Conservation (phyloP, 2,797 vertebrate genomes). For the Phrynocephalus forsythii region DNA sequence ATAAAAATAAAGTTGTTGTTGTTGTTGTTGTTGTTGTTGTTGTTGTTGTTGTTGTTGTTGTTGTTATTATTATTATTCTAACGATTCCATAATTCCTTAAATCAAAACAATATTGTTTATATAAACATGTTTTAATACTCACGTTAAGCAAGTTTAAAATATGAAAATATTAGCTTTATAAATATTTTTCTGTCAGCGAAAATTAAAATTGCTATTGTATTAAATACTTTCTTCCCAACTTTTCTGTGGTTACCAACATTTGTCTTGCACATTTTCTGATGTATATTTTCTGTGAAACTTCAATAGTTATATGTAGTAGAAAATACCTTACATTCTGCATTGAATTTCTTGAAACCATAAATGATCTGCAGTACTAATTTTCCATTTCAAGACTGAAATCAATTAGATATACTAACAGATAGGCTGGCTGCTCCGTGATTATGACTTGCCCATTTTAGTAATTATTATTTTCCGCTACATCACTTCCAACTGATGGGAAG, state of each 20-base stretch:
- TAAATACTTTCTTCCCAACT: neutral
- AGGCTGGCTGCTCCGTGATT: neutral
- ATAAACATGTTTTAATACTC: neutral
- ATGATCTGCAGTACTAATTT: neutral
- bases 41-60: too few species aligned
- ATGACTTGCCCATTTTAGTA: neutral
- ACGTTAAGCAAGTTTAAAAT: neutral
- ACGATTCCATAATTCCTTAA: neutral
- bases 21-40: too few species aligned
- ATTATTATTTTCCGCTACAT: too few species aligned
- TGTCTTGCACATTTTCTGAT: neutral
- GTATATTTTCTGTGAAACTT: neutral
- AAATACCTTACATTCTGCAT: neutral
- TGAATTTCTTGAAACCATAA: neutral
- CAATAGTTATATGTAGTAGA: neutral
- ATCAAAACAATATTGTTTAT: neutral
- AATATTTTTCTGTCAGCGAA: neutral
- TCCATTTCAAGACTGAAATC: neutral
- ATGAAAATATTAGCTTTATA: neutral
- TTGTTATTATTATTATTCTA: neutral
- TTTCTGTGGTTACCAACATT: too few species aligned
- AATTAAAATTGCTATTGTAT: neutral
- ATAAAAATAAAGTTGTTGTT: too few species aligned
- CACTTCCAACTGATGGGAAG: too few species aligned
- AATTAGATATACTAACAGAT: neutral